Evolutionary conservation across 2,113 vertebrate species (phyloP), one percentile per base, ranked within the genome.

Genomic region (Tylochromis polylepis): DNA sequence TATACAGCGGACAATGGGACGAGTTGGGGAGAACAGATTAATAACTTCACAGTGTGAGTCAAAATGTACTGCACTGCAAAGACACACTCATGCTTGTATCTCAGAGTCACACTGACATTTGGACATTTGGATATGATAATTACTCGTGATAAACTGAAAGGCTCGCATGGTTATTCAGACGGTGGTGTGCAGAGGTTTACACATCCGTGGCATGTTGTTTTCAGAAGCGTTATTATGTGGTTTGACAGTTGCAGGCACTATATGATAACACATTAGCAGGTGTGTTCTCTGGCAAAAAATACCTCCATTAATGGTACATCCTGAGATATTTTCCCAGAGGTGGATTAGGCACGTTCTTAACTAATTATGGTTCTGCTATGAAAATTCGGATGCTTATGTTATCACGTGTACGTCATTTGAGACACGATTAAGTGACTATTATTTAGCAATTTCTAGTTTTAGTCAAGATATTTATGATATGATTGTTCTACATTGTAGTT

Each of bases 1-100:
- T 96, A 96, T 88, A 27, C 80, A 83, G 90, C 88, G 88, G 93
- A 93, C 91, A 92, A 94, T 92, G 91, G 96, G 92, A 95, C 87
- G 93, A 91, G 89, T 92, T 85, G 89, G 85, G 88, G 89, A 90
- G 88, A 95, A 88, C 72, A 92, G 93, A 95, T 96, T 92, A 95
- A 96, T 95, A 93, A 93, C 94, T 90, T 91, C 93, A 87, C 92
- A 9, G 93, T 87, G 65, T 90, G 94, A 93, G 91, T 89, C 89
- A 90, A 94, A 94, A 85, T 88, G 86, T 65, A 92, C 79, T 72
- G 88, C 87, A 84, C 85, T 38, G 87, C 94, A 82, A 93, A 91
- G 86, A 91, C 90, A 81, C 24, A 87, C 85, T 94, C 90, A 72
- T 29, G 84, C 85, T 94, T 93, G 91, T 89, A 88, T 92, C 86